Evolutionary conservation across 2,113 vertebrate species (phyloP), one percentile per base, ranked within the genome.

Genomic region (Sterrhoptilus dennistouni): DNA sequence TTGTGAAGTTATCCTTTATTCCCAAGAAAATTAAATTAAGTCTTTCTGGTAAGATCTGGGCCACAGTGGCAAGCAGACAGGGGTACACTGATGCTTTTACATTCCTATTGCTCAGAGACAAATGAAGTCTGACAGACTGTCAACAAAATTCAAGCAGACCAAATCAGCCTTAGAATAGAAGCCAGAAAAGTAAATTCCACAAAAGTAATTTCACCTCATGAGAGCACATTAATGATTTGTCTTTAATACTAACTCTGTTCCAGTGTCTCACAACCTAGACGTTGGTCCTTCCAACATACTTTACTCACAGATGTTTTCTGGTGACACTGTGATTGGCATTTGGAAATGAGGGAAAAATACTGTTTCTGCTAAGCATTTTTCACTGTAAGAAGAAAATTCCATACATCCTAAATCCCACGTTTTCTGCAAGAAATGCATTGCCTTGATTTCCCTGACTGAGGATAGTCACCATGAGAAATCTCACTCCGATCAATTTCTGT

Each of bases 21-120:
- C 78, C 83, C 75, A 82, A 69, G 68, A 95, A 96, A 94, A 97
- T 92, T 49, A 94, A 94, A 75, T 86, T 68, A 94, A 96, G 61
- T 61, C 66, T 40, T 90, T 77, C 50, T 42, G 45, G 44, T 93
- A 81, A 92, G 72, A 82, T 36, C 47, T 83, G 57, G 65, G 63
- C 24, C 63, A 84, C 68, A 60, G n/a, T 47, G 76, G 65, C 60
- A 87, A 93, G 83, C 19, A 95, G 83, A 83, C 23, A 70, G 61
- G 38, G 63, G 74, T 83, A 83, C 40, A 91, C 35, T 45, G 10
- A 87, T 70, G 78, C n/a, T 36, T 90, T 65, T 52, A 42, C 0
- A 0, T 68, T 80, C 23, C 42, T 35, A 42, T 45, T 92, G 60
- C 61, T 89, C 25, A 47, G 12, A 40, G 52, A 87, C 12, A 87